Evolutionary conservation across 2,113 vertebrate genomes (phyloP).

Genomic region (Lagopus leucura): DNA sequence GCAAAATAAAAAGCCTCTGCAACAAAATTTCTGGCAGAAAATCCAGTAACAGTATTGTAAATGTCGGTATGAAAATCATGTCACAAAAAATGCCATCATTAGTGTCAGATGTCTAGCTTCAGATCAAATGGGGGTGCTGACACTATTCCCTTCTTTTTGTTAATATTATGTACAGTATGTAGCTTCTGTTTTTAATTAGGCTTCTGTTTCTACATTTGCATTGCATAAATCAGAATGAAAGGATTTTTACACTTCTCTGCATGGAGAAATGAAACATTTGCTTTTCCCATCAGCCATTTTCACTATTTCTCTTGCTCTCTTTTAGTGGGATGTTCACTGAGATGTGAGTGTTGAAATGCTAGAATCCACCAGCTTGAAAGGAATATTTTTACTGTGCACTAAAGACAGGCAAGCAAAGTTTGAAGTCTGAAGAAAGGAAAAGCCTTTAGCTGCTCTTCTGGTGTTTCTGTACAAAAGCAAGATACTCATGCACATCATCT

Average conservation of each 20-base stretch:
- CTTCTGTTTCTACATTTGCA: neutral
- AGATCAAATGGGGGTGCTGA: neutral
- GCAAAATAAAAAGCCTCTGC: neutral
- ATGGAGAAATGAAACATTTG: neutral
- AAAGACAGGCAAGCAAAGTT: neutral
- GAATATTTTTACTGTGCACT: neutral
- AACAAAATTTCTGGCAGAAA: neutral
- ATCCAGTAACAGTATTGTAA: neutral
- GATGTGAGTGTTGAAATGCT: neutral
- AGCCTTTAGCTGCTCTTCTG: constrained; percentile 61
- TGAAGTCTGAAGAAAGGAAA: neutral
- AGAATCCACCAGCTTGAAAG: neutral
- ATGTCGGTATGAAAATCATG: neutral
- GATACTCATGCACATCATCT: constrained; percentile 92
- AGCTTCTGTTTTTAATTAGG: neutral
- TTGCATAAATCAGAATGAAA: neutral
- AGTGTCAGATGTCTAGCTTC: neutral
- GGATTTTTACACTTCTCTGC: neutral
- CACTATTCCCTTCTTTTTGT: neutral
- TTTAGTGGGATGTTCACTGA: neutral
- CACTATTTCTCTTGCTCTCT: neutral
- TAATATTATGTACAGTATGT: neutral
- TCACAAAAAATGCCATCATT: neutral
- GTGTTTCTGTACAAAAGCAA: constrained; percentile 89
- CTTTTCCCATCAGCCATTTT: neutral